Conservation (phyloP, 2,888 invertebrate species). For the Dynastes maya region DNA sequence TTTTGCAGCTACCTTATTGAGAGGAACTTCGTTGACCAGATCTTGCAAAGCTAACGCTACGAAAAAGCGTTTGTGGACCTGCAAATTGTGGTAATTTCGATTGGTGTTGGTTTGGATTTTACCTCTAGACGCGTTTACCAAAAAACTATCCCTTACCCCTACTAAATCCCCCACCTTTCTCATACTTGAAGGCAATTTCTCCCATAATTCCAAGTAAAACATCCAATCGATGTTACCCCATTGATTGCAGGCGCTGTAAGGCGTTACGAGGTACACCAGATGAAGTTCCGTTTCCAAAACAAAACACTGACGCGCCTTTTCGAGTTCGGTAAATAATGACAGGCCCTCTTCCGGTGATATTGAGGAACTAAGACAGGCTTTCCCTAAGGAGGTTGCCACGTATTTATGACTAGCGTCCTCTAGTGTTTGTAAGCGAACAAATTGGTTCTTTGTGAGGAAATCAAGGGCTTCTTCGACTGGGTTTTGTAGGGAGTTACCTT, state of each 20-base stretch:
- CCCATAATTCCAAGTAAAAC: conserved; percentile 86
- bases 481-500: conserved; percentile 62
- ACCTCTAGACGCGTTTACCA: conserved; percentile 84
- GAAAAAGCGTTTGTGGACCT: conserved; percentile 86
- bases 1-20: conserved; percentile 86
- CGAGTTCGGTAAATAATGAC: conserved; percentile 89
- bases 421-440: conserved; percentile 78
- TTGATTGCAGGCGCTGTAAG: conserved; percentile 89
- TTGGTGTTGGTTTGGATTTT: conserved; percentile 74
- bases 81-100: conserved; percentile 71
- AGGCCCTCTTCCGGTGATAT: conserved; percentile 96
- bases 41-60: conserved; percentile 94
- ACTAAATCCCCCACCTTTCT: conserved; percentile 91
- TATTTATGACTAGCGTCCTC: conserved; percentile 73
- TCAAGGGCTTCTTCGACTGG: conserved; percentile 76
- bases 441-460: conserved; percentile 86
- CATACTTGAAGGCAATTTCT: conserved; percentile 83
- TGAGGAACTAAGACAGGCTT: conserved; percentile 93
- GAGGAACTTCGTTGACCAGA: conserved; percentile 90
- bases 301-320: conserved; percentile 90
- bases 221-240: conserved; percentile 88
- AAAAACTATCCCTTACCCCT: conserved; percentile 89
- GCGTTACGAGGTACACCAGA: conserved; percentile 95
- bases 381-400: conserved; percentile 89
- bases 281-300: conserved; percentile 96